Conservation (phyloP, 2,888 invertebrate species). For the Pterostichus niger region DNA sequence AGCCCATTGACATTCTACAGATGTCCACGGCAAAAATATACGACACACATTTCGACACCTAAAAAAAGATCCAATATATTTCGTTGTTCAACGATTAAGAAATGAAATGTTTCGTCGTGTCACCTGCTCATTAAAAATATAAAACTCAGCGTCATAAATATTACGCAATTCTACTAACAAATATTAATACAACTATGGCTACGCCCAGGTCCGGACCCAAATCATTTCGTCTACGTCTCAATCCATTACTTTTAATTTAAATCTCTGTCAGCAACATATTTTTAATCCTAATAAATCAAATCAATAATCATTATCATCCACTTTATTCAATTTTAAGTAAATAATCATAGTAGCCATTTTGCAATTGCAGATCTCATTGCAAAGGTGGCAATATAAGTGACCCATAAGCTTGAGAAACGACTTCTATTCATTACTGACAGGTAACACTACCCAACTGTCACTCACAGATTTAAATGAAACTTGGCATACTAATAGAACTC, state of each 20-base stretch:
- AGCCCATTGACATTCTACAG: slow-evolving; percentile 64
- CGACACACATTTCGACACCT: slow-evolving; percentile 65
- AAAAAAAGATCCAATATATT: slow-evolving; percentile 66
- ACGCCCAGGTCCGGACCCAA: slow-evolving; percentile 23
- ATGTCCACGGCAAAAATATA: slow-evolving; percentile 66
- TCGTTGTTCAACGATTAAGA: slow-evolving; percentile 67
- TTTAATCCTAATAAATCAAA: background rate
- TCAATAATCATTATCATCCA: too few species aligned
- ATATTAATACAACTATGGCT: slow-evolving; percentile 37
- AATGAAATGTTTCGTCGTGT: slow-evolving; percentile 63
- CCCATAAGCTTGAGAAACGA: too few species aligned
- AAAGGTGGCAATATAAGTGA: too few species aligned
- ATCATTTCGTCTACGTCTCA: background rate
- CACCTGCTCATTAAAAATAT: slow-evolving; percentile 66
- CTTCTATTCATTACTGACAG: too few species aligned
- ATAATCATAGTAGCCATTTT: too few species aligned
- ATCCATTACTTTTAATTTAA: background rate
- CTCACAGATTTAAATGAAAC: too few species aligned
- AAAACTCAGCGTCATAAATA: slow-evolving; percentile 58
- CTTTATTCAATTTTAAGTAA: too few species aligned
- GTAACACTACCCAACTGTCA: too few species aligned
- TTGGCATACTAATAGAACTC: too few species aligned
- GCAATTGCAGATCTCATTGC: too few species aligned
- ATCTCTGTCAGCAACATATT: background rate
- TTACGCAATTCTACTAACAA: slow-evolving; percentile 47